phyloP scores from a whole-genome alignment of 1,140 invertebrate species.

The Hirudo medicinalis region DNA sequence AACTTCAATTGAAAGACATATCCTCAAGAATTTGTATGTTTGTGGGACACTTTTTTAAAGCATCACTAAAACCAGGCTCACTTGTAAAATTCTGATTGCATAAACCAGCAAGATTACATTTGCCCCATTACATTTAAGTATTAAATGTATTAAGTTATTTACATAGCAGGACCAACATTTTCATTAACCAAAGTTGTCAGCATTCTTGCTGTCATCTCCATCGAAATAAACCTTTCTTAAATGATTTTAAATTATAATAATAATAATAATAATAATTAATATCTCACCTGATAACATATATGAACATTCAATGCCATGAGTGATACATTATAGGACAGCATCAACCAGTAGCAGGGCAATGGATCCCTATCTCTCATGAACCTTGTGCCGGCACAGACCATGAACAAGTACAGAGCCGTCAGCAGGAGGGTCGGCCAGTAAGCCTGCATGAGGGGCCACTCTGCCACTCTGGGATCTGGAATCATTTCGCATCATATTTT shows the following conservation, averaged over 20 bases:
- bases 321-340: slow-evolving; percentile 71
- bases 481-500: slow-evolving; percentile 21
- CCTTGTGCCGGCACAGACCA: slow-evolving; percentile 61
- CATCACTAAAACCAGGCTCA: too few relatives aligned
- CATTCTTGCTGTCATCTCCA: too few relatives aligned
- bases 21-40: too few relatives aligned
- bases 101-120: too few relatives aligned
- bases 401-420: slow-evolving; percentile 65
- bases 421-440: slow-evolving; percentile 71
- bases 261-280: slow-evolving; percentile 2
- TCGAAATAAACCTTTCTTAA: too few relatives aligned
- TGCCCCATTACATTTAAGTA: too few relatives aligned
- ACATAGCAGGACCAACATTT: too few relatives aligned
- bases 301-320: slow-evolving; percentile 73
- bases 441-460: slow-evolving; percentile 79
- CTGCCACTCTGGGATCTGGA: slow-evolving; percentile 71
- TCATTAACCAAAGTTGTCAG: too few relatives aligned
- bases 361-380: slow-evolving; percentile 68
- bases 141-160: too few relatives aligned
- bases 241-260: neutral
- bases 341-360: slow-evolving; percentile 58
- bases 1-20: too few relatives aligned
- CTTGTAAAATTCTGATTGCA: too few relatives aligned
- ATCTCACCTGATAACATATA: slow-evolving; percentile 58
- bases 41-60: too few relatives aligned